Conservation (phyloP, 2,888 invertebrate genomes). For the Pandemis heparana region DNA sequence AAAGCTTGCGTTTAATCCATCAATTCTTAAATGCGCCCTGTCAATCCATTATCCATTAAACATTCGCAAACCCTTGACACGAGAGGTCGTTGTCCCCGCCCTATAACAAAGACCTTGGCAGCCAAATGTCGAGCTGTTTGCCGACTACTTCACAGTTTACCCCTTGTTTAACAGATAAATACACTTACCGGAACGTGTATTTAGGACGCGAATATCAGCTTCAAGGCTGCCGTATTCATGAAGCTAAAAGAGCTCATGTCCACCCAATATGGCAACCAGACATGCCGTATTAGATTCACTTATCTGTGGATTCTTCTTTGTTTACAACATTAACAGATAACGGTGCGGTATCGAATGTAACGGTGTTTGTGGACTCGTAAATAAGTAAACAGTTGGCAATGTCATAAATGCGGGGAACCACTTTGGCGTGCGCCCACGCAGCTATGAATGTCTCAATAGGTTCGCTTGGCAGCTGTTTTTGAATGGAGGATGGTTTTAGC, state of each 20-base stretch:
- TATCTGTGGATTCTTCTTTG: slow-evolving; percentile 11
- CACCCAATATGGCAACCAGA: slow-evolving; percentile 46
- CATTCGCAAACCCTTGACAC: not conserved
- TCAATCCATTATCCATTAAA: slow-evolving; percentile 14
- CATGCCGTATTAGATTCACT: not conserved
- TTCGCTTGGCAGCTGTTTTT: not conserved
- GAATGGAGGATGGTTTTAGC: not conserved
- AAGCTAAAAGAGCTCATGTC: slow-evolving; percentile 52
- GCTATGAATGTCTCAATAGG: slow-evolving; percentile 13
- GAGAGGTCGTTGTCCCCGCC: slow-evolving; percentile 13
- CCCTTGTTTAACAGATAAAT: slow-evolving; percentile 43
- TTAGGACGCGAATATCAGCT: slow-evolving; percentile 53
- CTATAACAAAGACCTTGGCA: slow-evolving; percentile 9
- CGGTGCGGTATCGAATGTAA: slow-evolving; percentile 51
- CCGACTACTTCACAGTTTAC: slow-evolving; percentile 15
- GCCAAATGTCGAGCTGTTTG: slow-evolving; percentile 48
- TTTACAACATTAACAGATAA: slow-evolving; percentile 28
- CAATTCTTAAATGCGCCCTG: not conserved
- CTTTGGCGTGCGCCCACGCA: slow-evolving; percentile 11
- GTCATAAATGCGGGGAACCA: slow-evolving; percentile 11
- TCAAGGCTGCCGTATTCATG: not conserved
- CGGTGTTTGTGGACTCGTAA: slow-evolving; percentile 49
- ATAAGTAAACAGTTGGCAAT: slow-evolving; percentile 14
- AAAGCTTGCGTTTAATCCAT: not conserved
- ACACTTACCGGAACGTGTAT: slow-evolving; percentile 52